Evolutionary conservation across 64 coral and sea anemone species (phyloP), one percentile per base, ranked within the genome.

Genomic region (Hydrozoanthus tunicans): DNA sequence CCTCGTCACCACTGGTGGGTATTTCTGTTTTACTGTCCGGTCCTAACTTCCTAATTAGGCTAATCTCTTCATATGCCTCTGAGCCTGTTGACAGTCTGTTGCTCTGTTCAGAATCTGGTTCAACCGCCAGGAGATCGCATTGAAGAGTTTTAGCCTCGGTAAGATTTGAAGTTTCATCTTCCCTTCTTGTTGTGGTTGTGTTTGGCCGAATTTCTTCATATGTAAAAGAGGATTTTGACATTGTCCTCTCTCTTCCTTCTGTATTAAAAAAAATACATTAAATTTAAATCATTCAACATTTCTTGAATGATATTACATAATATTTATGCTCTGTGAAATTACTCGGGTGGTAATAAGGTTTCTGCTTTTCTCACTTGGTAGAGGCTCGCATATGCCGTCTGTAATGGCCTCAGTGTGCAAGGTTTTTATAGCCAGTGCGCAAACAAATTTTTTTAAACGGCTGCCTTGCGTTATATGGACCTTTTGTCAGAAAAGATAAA

Each of bases 51-150:
- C 24, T 52, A 5, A 85, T 53, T 25, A 64, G 64, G 23, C 12
- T 24, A 12, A 86, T 73, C 67, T 86, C 83, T 73, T 86, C 83
- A 73, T 86, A 86, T 24, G 67, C 67, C 17, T 86, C 83, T 27
- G 83, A 86, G 9, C 68, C 68, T 3, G 83, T 43, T 9, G 83
- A 86, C 1, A 86, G 64, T 73, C 83, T 70, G 65, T 86, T 86
- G 9, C 10, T 57, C 11, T 20, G 9, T 17, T 11, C 53, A 9
- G 65, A 7, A 73, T 17, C 9, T 70, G 55, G 70, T 71, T 57
- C 20, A 86, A 59, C 55, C 5, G 6, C 6, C 73, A 86, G 58
- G 14, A 14, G 68, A 5, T 9, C 58, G 17, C 8, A 7, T 9
- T 26, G n/a, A 62, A 9, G 56, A 4, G 9, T 32, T 10, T 27